phyloP scores from a whole-genome alignment of 2,113 vertebrate species.

The Dicentrarchus labrax region DNA sequence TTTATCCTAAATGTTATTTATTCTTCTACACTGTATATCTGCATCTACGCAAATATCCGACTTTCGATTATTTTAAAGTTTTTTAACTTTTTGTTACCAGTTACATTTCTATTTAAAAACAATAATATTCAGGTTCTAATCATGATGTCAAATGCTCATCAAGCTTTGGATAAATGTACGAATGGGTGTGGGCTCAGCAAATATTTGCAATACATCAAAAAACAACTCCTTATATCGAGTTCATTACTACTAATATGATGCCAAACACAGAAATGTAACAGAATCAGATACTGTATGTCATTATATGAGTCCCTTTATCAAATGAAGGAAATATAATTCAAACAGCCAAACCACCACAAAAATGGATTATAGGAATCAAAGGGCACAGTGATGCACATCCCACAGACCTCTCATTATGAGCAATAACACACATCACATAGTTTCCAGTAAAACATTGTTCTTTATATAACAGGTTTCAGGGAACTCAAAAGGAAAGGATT shows the following conservation, averaged over 20 bases:
- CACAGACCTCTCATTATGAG: conserved; percentile 71
- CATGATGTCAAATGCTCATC: conserved; percentile 61
- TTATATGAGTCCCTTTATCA: conserved; percentile 63
- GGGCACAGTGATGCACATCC: conserved; percentile 57
- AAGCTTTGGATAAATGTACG: conserved; percentile 37
- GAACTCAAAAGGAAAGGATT: conserved; percentile 63
- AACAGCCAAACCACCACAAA: conserved; percentile 56
- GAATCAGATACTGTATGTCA: conserved; percentile 27
- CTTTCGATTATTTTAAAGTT: conserved; percentile 57
- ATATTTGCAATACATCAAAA: conserved; percentile 19
- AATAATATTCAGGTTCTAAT: conserved; percentile 71
- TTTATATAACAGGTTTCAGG: conserved; percentile 78
- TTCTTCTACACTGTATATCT: conserved; percentile 70
- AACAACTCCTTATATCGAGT: not conserved
- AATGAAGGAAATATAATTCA: conserved; percentile 44
- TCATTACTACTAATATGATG: conserved; percentile 49
- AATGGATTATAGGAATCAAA: conserved; percentile 50
- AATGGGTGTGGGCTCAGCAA: conserved; percentile 9
- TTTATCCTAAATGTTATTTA: conserved; percentile 68
- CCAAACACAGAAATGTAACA: conserved; percentile 58
- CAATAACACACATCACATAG: conserved; percentile 76
- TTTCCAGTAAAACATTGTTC: conserved; percentile 66
- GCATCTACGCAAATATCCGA: conserved; percentile 57
- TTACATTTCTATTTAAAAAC: conserved; percentile 66
- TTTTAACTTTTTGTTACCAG: conserved; percentile 64